Evolutionary conservation across 2,113 vertebrate genomes (phyloP).

Genomic region (Rhinolophus sinicus): DNA sequence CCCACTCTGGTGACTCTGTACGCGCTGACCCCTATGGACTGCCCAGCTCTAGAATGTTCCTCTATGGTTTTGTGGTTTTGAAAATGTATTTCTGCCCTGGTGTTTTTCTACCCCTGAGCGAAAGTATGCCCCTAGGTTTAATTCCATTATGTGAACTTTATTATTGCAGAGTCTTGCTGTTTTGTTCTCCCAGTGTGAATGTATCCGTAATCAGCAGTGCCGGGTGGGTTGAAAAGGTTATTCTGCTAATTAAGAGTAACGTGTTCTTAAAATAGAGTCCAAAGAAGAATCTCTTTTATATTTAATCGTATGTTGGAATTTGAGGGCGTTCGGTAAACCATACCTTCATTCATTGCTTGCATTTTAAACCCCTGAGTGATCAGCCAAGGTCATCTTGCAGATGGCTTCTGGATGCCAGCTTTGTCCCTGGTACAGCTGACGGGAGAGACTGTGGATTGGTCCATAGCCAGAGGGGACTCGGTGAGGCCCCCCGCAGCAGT

Average conservation of each 20-base stretch:
- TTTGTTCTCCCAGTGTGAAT: not conserved
- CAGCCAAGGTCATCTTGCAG: not conserved
- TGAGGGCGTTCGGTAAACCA: accelerated
- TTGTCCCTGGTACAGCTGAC: not conserved
- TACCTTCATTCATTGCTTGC: not conserved
- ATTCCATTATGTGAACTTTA: not conserved
- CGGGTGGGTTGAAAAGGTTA: not conserved
- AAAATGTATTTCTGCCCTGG: not conserved
- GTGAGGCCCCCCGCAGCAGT: not conserved
- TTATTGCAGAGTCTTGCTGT: not conserved
- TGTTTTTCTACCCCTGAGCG: not conserved
- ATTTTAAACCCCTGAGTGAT: not conserved
- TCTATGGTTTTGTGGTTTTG: not conserved
- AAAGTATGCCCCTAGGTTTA: not conserved
- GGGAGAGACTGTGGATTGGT: not conserved
- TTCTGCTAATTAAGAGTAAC: not conserved
- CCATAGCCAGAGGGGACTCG: not conserved
- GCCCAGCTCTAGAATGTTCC: not conserved
- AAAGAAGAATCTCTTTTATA: not conserved
- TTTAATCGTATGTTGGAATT: not conserved
- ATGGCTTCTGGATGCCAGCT: not conserved
- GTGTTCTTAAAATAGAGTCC: not conserved
- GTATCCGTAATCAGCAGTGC: not conserved
- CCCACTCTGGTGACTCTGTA: not conserved
- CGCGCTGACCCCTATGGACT: accelerated